These are phyloP conservation scores for Epsilonema sp. DNA, from an alignment of 2,888 invertebrate genomes.

Conservation along the genomic window DNA sequence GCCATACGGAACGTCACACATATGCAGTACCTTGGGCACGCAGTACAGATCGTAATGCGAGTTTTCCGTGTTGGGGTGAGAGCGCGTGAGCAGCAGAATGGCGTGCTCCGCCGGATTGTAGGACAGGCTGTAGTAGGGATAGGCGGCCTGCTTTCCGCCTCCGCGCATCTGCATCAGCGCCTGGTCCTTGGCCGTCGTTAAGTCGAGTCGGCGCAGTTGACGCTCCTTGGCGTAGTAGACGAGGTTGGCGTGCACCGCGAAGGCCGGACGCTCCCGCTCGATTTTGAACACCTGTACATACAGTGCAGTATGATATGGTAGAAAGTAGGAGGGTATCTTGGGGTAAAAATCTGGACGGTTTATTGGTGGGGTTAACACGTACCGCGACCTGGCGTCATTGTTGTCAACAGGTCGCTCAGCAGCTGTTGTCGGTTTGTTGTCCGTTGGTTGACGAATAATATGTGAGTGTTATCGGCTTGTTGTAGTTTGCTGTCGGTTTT, in stretches of 20 bases:
- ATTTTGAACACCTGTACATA: constrained; percentile 34
- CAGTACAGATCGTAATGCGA: constrained; percentile 79
- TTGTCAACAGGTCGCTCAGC: too few relatives aligned
- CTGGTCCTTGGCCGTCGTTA: constrained; percentile 72
- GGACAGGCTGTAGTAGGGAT: constrained; percentile 51
- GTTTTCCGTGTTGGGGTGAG: constrained; percentile 55
- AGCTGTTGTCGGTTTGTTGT: too few relatives aligned
- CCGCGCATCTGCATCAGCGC: constrained; percentile 79
- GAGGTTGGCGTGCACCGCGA: constrained; percentile 72
- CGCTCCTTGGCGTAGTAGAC: constrained; percentile 89
- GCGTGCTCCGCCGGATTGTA: constrained; percentile 94
- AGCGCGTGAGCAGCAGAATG: constrained; percentile 62
- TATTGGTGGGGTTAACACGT: too few relatives aligned
- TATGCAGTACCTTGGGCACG: constrained; percentile 53
- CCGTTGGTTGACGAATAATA: too few relatives aligned
- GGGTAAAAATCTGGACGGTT: too few relatives aligned
- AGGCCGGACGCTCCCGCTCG: constrained; percentile 86
- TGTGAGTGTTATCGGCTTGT: too few relatives aligned
- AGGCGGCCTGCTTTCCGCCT: constrained; percentile 37
- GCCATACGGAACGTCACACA: too few relatives aligned
- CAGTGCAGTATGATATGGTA: too few relatives aligned
- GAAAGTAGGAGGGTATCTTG: too few relatives aligned
- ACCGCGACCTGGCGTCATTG: too few relatives aligned
- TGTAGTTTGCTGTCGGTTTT: too few relatives aligned
- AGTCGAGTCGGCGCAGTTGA: constrained; percentile 69